Conservation (phyloP, 1,140 invertebrate genomes). For the Microplitis demolitor region DNA sequence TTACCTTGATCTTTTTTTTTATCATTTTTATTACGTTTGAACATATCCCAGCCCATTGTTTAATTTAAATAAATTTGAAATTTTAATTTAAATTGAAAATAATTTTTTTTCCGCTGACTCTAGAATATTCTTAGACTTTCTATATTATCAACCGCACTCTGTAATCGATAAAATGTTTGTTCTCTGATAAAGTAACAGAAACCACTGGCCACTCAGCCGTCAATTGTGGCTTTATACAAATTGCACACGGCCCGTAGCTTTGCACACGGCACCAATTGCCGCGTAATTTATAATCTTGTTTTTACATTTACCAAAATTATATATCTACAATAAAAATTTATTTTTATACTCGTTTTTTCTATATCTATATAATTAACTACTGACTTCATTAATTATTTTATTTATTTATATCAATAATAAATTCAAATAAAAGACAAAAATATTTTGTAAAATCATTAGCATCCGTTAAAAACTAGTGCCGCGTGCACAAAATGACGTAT, state of each 20-base stretch:
- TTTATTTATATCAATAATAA: no score
- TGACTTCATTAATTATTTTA: no score
- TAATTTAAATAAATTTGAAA: background rate
- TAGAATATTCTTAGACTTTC: conserved; percentile 5
- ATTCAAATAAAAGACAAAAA: background rate
- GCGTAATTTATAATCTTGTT: conserved; percentile 10
- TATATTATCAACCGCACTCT: conserved; percentile 8
- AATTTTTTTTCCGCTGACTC: background rate
- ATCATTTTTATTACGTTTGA: conserved; percentile 37
- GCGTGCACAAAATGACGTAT: conserved; percentile 19
- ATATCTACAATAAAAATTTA: background rate
- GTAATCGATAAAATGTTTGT: conserved; percentile 1
- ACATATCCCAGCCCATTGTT: conserved; percentile 47
- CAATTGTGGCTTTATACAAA: conserved; percentile 30
- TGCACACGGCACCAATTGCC: conserved; percentile 31
- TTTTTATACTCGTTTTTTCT: no score
- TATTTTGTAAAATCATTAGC: background rate
- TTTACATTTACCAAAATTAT: background rate
- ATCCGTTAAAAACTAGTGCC: background rate
- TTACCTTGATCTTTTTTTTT: conserved; percentile 39
- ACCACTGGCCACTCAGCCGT: conserved; percentile 20
- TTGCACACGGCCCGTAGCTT: conserved; percentile 21
- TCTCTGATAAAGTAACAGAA: conserved; percentile 5
- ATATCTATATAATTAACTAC: no score
- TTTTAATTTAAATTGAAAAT: background rate